Conservation (phyloP, 2,888 invertebrate species). For the Thyatira batis region DNA sequence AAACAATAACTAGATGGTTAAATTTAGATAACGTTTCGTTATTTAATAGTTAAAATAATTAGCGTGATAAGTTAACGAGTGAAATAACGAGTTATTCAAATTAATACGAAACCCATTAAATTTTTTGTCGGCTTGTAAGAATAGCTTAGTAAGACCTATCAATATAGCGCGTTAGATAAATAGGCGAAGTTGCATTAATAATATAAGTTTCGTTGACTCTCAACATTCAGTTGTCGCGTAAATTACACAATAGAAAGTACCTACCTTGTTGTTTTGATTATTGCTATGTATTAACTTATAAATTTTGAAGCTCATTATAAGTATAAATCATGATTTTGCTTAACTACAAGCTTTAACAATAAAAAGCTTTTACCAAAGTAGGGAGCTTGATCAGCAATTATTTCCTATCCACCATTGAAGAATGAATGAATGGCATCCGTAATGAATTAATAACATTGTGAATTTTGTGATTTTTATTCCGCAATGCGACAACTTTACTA, state of each 20-base stretch:
- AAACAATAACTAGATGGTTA: conserved; percentile 56
- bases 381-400: neutral
- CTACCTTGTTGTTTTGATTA: neutral
- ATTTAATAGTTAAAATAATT: conserved; percentile 54
- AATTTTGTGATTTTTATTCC: neutral
- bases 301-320: too few relatives aligned
- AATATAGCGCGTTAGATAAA: neutral
- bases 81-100: conserved; percentile 40
- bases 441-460: neutral
- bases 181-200: neutral
- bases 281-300: neutral
- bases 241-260: neutral
- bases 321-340: too few relatives aligned
- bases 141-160: conserved; percentile 12
- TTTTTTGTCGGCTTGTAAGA: conserved; percentile 18
- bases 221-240: neutral
- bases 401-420: neutral
- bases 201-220: neutral
- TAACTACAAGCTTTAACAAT: too few relatives aligned
- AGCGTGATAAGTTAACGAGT: conserved; percentile 57
- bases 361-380: too few relatives aligned
- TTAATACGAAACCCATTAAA: conserved; percentile 37
- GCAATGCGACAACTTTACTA: neutral
- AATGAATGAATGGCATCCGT: neutral
- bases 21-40: conserved; percentile 49